Percentiles rank a stretch among this genome's conserved stretches.
Conservation (phyloP, 2,888 invertebrate species). For the Rhagium mordax region DNA sequence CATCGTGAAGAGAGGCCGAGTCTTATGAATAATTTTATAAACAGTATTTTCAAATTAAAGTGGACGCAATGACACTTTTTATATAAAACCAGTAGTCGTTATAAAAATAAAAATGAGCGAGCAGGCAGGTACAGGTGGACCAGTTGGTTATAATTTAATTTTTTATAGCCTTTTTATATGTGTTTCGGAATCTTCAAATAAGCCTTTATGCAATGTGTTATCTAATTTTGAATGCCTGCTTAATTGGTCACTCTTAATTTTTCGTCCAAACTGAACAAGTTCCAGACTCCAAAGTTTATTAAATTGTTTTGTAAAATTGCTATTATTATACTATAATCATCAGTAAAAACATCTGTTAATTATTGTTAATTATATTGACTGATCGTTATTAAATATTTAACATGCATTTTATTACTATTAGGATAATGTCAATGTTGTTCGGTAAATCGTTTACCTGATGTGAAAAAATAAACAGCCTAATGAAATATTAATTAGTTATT, state of each 20-base stretch:
- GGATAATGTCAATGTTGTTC: background rate
- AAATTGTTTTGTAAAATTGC: constrained; percentile 9
- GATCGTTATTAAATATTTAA: background rate
- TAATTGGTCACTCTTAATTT: constrained; percentile 48
- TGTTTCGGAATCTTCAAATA: constrained; percentile 62
- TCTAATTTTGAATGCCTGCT: constrained; percentile 53
- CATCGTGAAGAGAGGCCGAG: constrained; percentile 7
- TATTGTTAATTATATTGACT: background rate
- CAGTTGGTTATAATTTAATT: constrained; percentile 58
- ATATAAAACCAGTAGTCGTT: constrained; percentile 70
- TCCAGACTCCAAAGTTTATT: background rate
- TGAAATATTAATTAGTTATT: background rate
- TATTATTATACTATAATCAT: background rate
- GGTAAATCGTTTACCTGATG: background rate
- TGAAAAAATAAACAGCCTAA: background rate
- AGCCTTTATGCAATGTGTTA: constrained; percentile 57
- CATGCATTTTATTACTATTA: background rate
- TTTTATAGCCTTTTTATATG: constrained; percentile 60
- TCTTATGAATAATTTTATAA: constrained; percentile 59
- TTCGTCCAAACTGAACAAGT: constrained; percentile 21
- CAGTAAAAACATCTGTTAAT: background rate
- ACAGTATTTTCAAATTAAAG: constrained; percentile 70
- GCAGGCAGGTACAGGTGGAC: constrained; percentile 56
- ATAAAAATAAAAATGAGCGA: constrained; percentile 62
- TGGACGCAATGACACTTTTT: constrained; percentile 68